These are phyloP conservation scores for Cavia porcellus DNA, from an alignment of 2,113 vertebrate species.

Conservation along the genomic window DNA sequence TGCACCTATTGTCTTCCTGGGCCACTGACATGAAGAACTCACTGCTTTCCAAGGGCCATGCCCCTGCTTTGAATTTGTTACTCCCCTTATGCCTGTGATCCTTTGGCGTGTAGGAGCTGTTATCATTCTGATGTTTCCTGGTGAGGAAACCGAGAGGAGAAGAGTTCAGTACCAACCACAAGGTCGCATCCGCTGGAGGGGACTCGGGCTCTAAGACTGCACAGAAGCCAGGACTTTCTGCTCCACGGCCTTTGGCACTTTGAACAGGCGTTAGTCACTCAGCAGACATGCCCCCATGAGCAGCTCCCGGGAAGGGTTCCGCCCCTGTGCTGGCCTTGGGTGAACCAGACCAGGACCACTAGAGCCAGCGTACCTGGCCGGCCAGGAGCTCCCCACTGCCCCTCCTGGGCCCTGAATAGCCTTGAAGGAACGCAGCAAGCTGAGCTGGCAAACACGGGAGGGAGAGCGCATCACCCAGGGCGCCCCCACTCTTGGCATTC, in stretches of 20 bases:
- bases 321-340: neutral
- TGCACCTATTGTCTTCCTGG: fast-evolving
- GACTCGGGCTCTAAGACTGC: neutral
- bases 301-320: neutral
- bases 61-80: neutral
- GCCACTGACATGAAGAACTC: neutral
- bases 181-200: neutral
- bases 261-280: neutral
- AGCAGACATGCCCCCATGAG: too few relatives aligned
- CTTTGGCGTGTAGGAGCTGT: neutral
- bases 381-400: neutral
- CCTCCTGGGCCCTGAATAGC: neutral
- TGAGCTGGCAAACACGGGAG: neutral
- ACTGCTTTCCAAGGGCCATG: neutral
- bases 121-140: neutral
- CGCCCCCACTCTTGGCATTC: neutral
- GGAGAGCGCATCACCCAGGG: neutral
- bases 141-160: neutral
- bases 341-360: neutral
- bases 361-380: too few relatives aligned
- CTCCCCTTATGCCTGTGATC: neutral
- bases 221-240: neutral
- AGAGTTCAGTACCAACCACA: neutral
- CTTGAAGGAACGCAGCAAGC: neutral
- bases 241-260: neutral